phyloP scores from a whole-genome alignment of 2,797 vertebrate genomes.

The Halcyon badia region DNA sequence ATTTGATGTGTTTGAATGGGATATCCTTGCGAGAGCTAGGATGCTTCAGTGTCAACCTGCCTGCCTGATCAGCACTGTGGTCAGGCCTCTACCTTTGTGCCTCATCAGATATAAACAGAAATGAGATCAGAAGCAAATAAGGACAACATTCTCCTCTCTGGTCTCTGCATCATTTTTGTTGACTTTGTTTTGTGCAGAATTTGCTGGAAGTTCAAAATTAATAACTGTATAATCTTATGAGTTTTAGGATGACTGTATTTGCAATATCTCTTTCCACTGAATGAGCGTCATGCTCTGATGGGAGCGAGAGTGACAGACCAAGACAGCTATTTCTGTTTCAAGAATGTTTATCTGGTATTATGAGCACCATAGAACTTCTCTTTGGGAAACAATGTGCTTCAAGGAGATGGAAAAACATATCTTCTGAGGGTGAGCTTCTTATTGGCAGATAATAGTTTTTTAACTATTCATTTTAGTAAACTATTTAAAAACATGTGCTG shows the following conservation, averaged over 20 bases:
- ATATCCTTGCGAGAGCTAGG: background rate
- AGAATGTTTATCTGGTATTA: background rate
- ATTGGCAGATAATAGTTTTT: background rate
- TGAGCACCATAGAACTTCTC: background rate
- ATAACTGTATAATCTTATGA: background rate
- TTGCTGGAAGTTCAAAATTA: background rate
- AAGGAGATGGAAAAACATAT: background rate
- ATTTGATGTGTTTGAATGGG: background rate
- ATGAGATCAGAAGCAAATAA: background rate
- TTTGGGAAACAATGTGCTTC: background rate
- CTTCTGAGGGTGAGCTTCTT: background rate
- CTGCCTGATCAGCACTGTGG: background rate
- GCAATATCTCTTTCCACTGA: background rate
- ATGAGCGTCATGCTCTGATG: background rate
- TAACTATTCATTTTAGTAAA: background rate
- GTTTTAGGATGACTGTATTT: background rate
- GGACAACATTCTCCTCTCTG: background rate
- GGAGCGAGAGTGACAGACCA: background rate
- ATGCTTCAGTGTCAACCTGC: too few relatives aligned
- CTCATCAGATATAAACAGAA: fast-evolving
- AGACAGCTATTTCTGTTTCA: background rate
- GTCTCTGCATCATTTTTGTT: background rate
- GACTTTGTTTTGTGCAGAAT: background rate
- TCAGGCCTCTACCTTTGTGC: background rate
- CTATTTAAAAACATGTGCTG: background rate